Evolutionary conservation across 1,140 invertebrate genomes (phyloP).

Genomic region (Periplaneta americana): DNA sequence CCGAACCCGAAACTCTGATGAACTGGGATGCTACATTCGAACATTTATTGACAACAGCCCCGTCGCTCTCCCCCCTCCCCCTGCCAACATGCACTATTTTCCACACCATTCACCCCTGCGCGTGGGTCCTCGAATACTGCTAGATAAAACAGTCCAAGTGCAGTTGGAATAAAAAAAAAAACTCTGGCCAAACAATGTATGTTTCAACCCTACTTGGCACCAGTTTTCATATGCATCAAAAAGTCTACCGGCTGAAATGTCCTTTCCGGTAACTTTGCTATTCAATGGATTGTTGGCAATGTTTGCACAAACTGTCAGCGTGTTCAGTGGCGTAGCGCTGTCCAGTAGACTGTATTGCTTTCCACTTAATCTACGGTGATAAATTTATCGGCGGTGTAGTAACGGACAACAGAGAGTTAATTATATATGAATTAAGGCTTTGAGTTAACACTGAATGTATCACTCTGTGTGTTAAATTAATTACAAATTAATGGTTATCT

Average conservation of each 20-base stretch:
- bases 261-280: background rate
- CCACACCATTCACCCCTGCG: background rate
- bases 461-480: too few species aligned
- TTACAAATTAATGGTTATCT: too few species aligned
- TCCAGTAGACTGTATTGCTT: too few species aligned
- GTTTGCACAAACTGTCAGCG: background rate
- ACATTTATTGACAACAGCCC: background rate
- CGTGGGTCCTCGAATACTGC: background rate
- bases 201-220: background rate
- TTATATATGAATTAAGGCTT: too few species aligned
- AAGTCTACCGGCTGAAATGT: background rate
- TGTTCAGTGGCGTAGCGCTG: background rate
- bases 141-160: background rate
- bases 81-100: too few species aligned
- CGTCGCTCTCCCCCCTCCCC: background rate
- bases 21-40: background rate
- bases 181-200: background rate
- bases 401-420: too few species aligned
- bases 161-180: too few species aligned
- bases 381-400: too few species aligned
- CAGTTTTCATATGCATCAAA: background rate
- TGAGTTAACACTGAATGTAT: too few species aligned
- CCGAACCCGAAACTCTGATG: background rate
- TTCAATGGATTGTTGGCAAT: background rate
- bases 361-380: too few species aligned